These are phyloP conservation scores for Bubalus kerabau DNA, from an alignment of 2,113 vertebrate genomes.

Conservation along the genomic window DNA sequence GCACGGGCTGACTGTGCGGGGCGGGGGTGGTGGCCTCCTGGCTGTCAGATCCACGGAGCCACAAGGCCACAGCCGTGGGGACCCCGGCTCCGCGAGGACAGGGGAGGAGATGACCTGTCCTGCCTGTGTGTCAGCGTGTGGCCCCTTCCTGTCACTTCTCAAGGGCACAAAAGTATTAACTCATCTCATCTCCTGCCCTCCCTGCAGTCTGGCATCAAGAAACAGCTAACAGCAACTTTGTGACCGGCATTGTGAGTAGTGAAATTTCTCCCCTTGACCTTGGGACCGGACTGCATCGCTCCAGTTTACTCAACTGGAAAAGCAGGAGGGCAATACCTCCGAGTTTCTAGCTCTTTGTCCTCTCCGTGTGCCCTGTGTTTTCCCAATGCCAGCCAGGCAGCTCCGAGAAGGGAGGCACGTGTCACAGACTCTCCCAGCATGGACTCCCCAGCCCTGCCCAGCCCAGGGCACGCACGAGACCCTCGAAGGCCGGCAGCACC, in stretches of 20 bases:
- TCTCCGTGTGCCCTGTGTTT: not conserved
- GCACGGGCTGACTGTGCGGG: not conserved
- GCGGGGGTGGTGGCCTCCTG: not conserved
- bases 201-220: not conserved
- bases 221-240: not conserved
- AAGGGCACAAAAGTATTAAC: not conserved
- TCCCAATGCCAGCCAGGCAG: rapidly evolving
- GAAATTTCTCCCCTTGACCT: not conserved
- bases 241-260: rapidly evolving
- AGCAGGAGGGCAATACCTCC: not conserved
- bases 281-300: not conserved
- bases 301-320: not conserved
- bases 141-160: not conserved
- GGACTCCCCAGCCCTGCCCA: not conserved
- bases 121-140: not conserved
- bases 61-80: not conserved
- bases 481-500: not conserved
- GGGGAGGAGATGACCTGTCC: not conserved
- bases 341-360: not conserved
- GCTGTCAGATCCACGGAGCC: not conserved
- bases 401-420: not conserved
- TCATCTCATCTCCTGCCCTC: not conserved
- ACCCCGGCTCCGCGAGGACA: rapidly evolving
- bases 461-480: not conserved
- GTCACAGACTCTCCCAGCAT: no score